Conservation (phyloP, 2,113 vertebrate genomes). For the Callocephalon fimbriatum region DNA sequence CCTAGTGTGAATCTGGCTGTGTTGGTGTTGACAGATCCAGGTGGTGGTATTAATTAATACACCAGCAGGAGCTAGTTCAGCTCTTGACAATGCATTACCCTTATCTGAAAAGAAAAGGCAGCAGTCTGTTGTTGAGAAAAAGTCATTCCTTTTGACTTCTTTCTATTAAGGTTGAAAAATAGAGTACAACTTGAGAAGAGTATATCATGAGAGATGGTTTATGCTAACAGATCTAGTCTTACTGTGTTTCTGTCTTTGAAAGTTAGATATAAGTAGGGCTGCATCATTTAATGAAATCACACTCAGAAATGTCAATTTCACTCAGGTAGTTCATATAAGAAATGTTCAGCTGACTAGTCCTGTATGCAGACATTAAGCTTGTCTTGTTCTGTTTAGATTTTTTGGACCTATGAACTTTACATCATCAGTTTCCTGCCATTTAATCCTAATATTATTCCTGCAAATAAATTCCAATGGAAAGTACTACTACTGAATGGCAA, state of each 20-base stretch:
- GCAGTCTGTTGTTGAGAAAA: background rate
- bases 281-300: background rate
- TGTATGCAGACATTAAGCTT: background rate
- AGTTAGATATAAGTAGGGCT: background rate
- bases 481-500: background rate
- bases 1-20: slow-evolving; percentile 77
- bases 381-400: background rate
- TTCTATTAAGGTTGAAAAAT: background rate
- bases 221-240: background rate
- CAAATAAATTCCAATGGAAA: slow-evolving; percentile 51
- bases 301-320: background rate
- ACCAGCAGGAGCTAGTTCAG: slow-evolving; percentile 69
- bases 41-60: slow-evolving; percentile 81
- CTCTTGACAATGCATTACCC: slow-evolving; percentile 57
- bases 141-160: background rate
- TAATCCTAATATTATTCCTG: background rate
- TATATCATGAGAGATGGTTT: background rate
- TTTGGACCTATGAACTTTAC: background rate
- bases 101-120: background rate
- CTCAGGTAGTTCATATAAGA: background rate
- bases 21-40: slow-evolving; percentile 81
- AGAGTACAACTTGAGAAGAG: background rate
- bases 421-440: slow-evolving; percentile 28
- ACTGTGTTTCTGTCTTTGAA: background rate
- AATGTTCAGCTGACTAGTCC: background rate